Base-by-base conservation (phyloP, 2,888 invertebrate species). In the Drosophila demipolita region DNA sequence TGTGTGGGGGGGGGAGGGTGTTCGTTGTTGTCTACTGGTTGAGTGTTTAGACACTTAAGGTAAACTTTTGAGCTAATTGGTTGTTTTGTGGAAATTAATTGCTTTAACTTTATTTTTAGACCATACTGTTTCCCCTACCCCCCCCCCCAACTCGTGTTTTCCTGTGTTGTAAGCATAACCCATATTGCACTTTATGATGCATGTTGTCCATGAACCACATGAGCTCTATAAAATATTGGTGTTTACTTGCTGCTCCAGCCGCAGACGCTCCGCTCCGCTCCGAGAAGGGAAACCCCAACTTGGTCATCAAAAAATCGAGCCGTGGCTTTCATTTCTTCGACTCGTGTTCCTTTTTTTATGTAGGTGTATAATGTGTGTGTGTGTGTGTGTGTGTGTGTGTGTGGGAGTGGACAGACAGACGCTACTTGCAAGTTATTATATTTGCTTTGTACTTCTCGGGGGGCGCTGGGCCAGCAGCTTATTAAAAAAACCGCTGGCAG, bases 11-110 rank as follows among this genome's bases (percentile, higher is more conserved):
- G 17, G 6, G 32, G 7, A 20, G 17, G 15, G 12, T n/a, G 45
- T 33, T 35, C 23, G 53, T 35, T 35, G 59, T 66, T 70, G 68
- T 74, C 58, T 75, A 40, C 58, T 57, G 75, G 60, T 75, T 88
- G 86, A 87, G 86, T 91, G 91, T 91, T 91, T 92, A 87, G 91
- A 90, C 92, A 90, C 91, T 91, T 92, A 90, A 90, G 92, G 90
- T 90, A 91, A 92, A 91, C 89, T 91, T 92, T 91, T 83, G 83
- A 92, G 91, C 91, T 91, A 91, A 91, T 91, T 91, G 91, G 85
- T 91, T 91, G 92, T 92, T 91, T 91, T 91, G 91, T 92, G 91
- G 92, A 91, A 92, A 91, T 91, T 91, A 91, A 91, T 92, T 91
- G 91, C 90, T 91, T 92, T 92, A 91, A 92, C 92, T 91, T 92